These are phyloP conservation scores for Catharus bicknelli DNA, from an alignment of 2,113 vertebrate species.

Conservation along the genomic window DNA sequence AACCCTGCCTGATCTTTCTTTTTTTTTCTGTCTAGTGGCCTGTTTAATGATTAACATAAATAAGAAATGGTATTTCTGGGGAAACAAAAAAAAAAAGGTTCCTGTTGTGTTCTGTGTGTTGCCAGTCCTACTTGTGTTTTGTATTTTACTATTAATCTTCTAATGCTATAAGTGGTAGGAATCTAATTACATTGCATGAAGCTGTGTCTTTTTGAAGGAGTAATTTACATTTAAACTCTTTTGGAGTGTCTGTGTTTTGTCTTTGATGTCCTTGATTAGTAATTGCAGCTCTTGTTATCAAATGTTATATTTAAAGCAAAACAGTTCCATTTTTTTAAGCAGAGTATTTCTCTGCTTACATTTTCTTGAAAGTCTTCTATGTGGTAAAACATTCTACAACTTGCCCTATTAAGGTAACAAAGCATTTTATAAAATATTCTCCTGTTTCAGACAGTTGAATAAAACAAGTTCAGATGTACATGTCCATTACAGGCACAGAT, in stretches of 20 bases:
- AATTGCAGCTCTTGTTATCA: neutral
- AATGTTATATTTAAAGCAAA: conserved; percentile 6
- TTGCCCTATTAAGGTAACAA: neutral
- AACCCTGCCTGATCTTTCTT: neutral
- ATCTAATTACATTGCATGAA: neutral
- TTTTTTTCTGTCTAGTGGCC: neutral
- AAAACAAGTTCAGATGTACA: neutral
- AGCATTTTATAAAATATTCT: neutral
- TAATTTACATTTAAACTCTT: conserved; percentile 13
- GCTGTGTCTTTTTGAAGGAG: neutral
- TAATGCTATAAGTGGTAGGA: neutral
- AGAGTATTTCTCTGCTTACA: neutral
- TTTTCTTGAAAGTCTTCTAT: neutral
- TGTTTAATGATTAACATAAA: neutral
- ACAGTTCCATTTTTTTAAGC: neutral
- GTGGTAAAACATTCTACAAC: neutral
- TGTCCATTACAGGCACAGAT: neutral
- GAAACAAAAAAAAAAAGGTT: neutral
- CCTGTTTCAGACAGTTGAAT: neutral
- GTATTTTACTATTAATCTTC: neutral
- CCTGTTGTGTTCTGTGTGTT: neutral
- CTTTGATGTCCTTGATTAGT: conserved; percentile 27
- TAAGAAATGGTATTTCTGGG: neutral
- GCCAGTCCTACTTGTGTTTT: neutral
- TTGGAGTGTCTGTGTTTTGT: neutral